These are phyloP conservation scores for Smittia aterrima DNA, from an alignment of 2,888 invertebrate genomes.

Conservation along the genomic window DNA sequence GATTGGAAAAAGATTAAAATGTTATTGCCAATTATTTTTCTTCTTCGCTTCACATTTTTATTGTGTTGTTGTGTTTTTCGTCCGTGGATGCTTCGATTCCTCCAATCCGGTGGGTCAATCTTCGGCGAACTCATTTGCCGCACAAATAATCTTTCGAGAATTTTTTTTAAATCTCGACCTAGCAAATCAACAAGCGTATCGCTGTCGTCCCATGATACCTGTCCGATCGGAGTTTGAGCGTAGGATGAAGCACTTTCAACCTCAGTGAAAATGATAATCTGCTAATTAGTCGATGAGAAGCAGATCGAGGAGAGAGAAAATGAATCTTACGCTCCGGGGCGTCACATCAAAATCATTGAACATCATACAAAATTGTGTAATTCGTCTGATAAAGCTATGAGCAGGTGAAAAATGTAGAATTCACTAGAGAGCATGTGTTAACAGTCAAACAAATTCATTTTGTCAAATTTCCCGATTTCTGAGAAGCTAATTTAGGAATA, in stretches of 20 bases:
- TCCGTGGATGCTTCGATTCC: slow-evolving; percentile 7
- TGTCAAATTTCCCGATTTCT: neutral
- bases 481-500: neutral
- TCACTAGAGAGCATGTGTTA: neutral
- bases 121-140: no score
- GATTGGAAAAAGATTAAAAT: slow-evolving; percentile 42
- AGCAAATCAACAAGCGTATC: no score
- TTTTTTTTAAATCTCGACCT: no score
- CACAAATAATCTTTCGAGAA: no score
- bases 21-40: slow-evolving; percentile 41
- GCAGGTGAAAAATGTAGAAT: slow-evolving; percentile 19
- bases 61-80: slow-evolving; percentile 23
- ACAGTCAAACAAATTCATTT: slow-evolving; percentile 1
- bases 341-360: slow-evolving; percentile 20
- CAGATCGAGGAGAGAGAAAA: neutral
- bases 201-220: no score
- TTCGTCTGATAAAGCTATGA: neutral
- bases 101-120: neutral
- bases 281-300: slow-evolving; percentile 17
- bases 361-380: neutral
- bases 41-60: slow-evolving; percentile 28
- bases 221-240: no score
- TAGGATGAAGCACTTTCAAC: no score
- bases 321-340: slow-evolving; percentile 5
- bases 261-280: slow-evolving; percentile 15